A percentile compares a stretch with the other conserved stretches of the same genome.
phyloP scores from a whole-genome alignment of 2,113 vertebrate genomes.

The Carassius auratus region DNA sequence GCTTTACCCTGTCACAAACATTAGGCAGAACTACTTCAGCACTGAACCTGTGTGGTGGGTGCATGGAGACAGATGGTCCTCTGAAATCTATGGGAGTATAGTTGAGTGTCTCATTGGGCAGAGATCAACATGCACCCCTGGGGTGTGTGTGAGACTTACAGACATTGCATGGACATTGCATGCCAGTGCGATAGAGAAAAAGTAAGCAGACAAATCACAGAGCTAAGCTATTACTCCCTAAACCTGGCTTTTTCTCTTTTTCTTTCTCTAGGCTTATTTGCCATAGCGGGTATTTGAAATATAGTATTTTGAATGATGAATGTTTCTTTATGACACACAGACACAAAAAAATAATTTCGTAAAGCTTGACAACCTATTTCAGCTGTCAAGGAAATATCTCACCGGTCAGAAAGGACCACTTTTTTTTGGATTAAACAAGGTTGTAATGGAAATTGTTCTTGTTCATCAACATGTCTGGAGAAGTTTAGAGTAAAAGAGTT shows the following conservation, averaged over 20 bases:
- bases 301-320: not conserved
- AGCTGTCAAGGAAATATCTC: not conserved
- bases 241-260: not conserved
- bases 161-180: conserved; percentile 73
- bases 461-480: not conserved
- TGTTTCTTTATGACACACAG: not conserved
- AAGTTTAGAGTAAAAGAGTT: not conserved
- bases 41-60: conserved; percentile 6
- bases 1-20: not conserved
- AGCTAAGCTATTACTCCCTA: conserved; percentile 18
- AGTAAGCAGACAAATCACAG: conserved; percentile 14
- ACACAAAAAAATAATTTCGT: not conserved
- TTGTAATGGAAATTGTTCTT: not conserved
- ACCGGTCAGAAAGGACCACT: not conserved
- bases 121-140: conserved; percentile 4
- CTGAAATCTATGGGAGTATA: conserved; percentile 73
- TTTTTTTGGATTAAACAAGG: not conserved
- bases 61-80: conserved; percentile 51
- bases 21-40: not conserved
- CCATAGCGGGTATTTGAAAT: not conserved
- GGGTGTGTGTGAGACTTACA: conserved; percentile 14
- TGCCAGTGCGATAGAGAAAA: conserved; percentile 58
- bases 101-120: conserved; percentile 18
- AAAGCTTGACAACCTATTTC: not conserved
- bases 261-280: not conserved